A percentile compares a stretch with the other conserved stretches of the same genome.
These are phyloP conservation scores for Callionymus lyra DNA, from an alignment of 2,113 vertebrate genomes.

Conservation along the genomic window DNA sequence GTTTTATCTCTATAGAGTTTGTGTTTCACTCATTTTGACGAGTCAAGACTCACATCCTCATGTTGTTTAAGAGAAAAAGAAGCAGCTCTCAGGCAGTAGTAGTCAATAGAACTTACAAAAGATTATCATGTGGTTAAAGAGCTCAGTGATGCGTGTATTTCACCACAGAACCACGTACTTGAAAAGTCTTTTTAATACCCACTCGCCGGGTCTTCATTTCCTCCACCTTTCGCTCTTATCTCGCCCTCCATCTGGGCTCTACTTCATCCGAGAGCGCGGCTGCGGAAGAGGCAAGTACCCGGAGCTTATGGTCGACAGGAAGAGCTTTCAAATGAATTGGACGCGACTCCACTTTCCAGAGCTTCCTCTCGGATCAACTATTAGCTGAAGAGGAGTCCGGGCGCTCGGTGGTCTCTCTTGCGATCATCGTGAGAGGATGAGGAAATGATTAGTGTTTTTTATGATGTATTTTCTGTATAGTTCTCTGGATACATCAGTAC, in stretches of 20 bases:
- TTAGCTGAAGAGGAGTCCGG: conserved; percentile 14
- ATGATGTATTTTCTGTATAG: no score
- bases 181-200: neutral
- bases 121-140: no score
- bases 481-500: no score
- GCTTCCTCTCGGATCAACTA: conserved; percentile 24
- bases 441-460: no score
- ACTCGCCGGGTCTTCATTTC: neutral
- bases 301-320: conserved; percentile 10
- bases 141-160: no score
- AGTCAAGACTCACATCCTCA: no score
- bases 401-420: conserved; percentile 14
- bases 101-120: no score
- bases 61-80: no score
- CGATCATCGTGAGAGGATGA: conserved; percentile 26
- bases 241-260: conserved; percentile 7
- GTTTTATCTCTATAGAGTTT: no score
- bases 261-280: conserved; percentile 6
- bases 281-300: conserved; percentile 6
- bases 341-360: conserved; percentile 20
- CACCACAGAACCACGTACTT: neutral
- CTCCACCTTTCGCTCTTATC: conserved; percentile 7
- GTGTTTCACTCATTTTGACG: no score
- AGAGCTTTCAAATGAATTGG: conserved; percentile 18
- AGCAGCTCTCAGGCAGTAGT: no score